Evolutionary conservation across 2,888 invertebrate species (phyloP), one percentile per base, ranked within the genome.

Genomic region (Notocelia uddmanniana): DNA sequence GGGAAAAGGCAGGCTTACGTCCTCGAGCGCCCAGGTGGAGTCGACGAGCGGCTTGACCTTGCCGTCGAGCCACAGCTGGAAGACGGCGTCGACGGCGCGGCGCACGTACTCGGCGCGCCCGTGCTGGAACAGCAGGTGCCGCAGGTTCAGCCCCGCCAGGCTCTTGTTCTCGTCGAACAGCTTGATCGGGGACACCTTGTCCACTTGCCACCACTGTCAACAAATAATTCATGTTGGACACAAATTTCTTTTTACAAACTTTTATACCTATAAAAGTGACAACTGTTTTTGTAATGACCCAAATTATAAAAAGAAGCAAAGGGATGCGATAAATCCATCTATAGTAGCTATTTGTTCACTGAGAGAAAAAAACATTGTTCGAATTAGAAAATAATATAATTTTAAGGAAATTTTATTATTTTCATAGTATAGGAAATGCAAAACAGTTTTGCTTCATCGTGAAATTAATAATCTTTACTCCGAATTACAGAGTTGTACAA

Each of bases 91-190:
- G 73, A 98, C 96, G 31, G 96, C 95, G 73, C 94, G 94, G 71
- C 96, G 95, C 63, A 97, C 96, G 85, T 96, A 96, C 58, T 95
- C 96, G 34, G 96, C 95, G 75, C 96, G 96, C 2, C 95, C 96
- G 81, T 97, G 96, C 80, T 97, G 96, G 93, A 97, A 97, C 91
- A 98, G 94, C 87, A 98, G 92, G 84, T 97, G 96, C 69, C 98
- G 96, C 81, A 98, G 94, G 91, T 97, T 97, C 89, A 98, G 95
- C 1, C 98, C 98, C 55, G 96, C 95, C 74, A 98, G 93, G 74
- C 96, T 96, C 92, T 97, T 97, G 94, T 98, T 98, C 89, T 98
- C 98, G 82, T 98, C 97, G 90, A 97, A 98, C 81, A 98, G 93
- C 90, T 97, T 97, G 89, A 97, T 95, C 9, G 98, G 98, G 5